Evolutionary conservation across 2,113 vertebrate species (phyloP).

Genomic region (Etheostoma cragini): DNA sequence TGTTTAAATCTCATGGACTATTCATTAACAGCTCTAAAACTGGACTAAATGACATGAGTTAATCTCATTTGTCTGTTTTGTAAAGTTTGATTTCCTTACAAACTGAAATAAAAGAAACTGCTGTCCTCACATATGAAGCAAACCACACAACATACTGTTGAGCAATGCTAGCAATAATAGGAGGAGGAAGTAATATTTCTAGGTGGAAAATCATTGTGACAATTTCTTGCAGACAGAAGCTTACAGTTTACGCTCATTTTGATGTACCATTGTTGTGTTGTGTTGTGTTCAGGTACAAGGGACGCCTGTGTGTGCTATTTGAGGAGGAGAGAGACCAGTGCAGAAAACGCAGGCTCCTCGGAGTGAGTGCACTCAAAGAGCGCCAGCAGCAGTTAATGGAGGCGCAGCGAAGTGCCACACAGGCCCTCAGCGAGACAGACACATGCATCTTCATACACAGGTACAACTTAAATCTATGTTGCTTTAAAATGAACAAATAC

Average conservation of each 20-base stretch:
- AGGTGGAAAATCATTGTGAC: not conserved
- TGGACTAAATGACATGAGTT: not conserved
- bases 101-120: not conserved
- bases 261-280: not conserved
- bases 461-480: slow-evolving; percentile 36
- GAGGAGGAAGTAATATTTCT: not conserved
- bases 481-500: not conserved
- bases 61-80: not conserved
- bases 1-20: not conserved
- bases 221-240: not conserved
- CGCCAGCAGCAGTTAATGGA: slow-evolving; percentile 72
- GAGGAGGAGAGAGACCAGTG: slow-evolving; percentile 66
- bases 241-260: not conserved
- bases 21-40: not conserved
- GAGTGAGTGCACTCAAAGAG: slow-evolving; percentile 60
- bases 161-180: not conserved
- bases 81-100: not conserved
- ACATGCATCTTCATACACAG: slow-evolving; percentile 73
- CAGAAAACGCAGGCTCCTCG: slow-evolving; percentile 68
- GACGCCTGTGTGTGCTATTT: slow-evolving; percentile 61
- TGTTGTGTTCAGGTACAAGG: slow-evolving; percentile 67
- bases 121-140: too few relatives aligned
- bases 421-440: slow-evolving; percentile 68
- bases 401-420: slow-evolving; percentile 51
- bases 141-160: not conserved